Evolutionary conservation across 2,113 vertebrate species (phyloP).

Genomic region (Dipodomys merriami): DNA sequence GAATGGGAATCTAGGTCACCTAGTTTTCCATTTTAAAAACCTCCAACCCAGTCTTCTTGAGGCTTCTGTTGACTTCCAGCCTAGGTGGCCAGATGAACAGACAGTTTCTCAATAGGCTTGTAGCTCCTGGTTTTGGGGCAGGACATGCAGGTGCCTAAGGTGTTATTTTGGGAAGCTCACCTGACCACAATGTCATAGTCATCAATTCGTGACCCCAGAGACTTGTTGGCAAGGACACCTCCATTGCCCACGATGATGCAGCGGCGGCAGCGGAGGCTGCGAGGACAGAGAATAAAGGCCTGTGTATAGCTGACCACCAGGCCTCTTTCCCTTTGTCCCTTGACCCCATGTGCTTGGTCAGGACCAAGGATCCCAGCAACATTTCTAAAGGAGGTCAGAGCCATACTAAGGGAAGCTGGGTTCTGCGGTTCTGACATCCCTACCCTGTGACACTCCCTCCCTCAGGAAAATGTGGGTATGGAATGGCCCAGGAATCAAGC

Average conservation of each 20-base stretch:
- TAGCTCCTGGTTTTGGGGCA: neutral
- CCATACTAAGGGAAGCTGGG: neutral
- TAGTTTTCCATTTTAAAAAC: neutral
- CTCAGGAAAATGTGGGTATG: neutral
- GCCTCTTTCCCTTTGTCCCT: neutral
- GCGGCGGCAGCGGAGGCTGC: constrained; percentile 93
- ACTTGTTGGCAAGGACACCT: constrained; percentile 97
- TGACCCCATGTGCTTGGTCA: constrained; percentile 9
- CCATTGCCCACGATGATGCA: constrained; percentile 98
- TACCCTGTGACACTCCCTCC: neutral
- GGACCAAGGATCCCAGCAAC: constrained; percentile 2
- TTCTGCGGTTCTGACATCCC: neutral
- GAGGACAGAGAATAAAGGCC: constrained; percentile 8
- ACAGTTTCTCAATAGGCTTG: neutral
- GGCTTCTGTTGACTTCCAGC: constrained; percentile 1
- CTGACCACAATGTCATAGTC: constrained; percentile 96
- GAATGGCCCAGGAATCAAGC: neutral
- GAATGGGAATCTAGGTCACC: neutral
- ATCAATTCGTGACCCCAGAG: constrained; percentile 95
- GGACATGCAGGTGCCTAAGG: neutral
- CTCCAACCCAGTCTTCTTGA: neutral
- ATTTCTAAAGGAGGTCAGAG: constrained; percentile 49
- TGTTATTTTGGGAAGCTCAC: constrained; percentile 85
- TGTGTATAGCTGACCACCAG: neutral
- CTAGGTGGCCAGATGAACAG: neutral